Conservation (phyloP, 2,797 vertebrate species). For the Perdix hodgsoniae region DNA sequence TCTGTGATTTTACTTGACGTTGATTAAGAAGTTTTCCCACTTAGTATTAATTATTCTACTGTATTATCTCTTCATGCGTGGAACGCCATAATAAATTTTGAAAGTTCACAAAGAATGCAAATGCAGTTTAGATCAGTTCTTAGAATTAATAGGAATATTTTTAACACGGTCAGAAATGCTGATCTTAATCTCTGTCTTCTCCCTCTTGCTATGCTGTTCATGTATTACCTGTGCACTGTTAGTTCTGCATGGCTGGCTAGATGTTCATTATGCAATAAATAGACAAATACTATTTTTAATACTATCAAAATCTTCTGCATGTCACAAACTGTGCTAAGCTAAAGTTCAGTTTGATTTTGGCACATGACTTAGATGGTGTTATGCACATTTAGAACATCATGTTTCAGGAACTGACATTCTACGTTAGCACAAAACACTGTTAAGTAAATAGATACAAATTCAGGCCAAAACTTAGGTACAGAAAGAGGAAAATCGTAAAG, state of each 20-base stretch:
- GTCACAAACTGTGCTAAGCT: neutral
- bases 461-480: slow-evolving; percentile 34
- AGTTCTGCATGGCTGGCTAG: neutral
- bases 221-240: neutral
- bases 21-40: neutral
- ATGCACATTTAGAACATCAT: neutral
- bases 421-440: neutral
- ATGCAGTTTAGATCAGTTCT: neutral
- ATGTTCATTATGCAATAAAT: neutral
- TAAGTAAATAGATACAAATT: slow-evolving; percentile 37
- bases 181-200: neutral
- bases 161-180: neutral
- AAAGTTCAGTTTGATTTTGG: neutral
- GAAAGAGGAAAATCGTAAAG: neutral
- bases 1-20: neutral
- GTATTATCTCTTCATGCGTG: neutral
- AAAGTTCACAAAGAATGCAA: neutral
- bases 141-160: neutral
- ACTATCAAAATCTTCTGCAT: neutral
- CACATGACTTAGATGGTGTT: slow-evolving; percentile 5
- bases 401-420: slow-evolving; percentile 5
- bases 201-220: neutral
- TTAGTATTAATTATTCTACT: neutral
- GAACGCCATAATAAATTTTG: neutral
- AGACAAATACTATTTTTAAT: neutral